Evolutionary conservation across 1,140 invertebrate genomes (phyloP).

Genomic region (Idris sp.): DNA sequence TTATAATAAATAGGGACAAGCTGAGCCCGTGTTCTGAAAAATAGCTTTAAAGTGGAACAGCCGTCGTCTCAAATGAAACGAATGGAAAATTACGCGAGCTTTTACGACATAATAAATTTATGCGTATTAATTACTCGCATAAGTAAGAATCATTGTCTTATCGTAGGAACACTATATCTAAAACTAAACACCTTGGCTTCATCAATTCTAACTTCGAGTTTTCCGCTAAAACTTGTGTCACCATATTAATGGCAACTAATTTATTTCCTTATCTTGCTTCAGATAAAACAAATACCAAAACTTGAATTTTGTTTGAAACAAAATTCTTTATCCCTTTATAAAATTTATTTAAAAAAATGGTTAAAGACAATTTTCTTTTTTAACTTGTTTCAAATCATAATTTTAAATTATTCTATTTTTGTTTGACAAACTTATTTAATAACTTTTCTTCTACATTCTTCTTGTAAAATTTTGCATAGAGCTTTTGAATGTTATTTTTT

Average conservation of each 20-base stretch:
- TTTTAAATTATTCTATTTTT: too few relatives aligned
- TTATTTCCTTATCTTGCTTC: too few relatives aligned
- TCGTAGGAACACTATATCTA: conserved; percentile 4
- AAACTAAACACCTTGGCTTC: conserved; percentile 3
- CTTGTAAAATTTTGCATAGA: too few relatives aligned
- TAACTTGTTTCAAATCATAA: too few relatives aligned
- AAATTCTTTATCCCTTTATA: too few relatives aligned
- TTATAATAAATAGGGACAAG: conserved; percentile 48
- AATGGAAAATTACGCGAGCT: conserved; percentile 42
- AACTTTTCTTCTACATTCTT: too few relatives aligned
- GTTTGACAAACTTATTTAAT: too few relatives aligned
- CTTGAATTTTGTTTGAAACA: too few relatives aligned
- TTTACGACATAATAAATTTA: conserved; percentile 39
- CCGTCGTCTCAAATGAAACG: conserved; percentile 28
- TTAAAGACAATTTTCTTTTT: too few relatives aligned
- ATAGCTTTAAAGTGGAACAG: conserved; percentile 50
- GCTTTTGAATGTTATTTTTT: too few relatives aligned
- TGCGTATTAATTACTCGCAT: conserved; percentile 39
- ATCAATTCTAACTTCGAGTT: conserved; percentile 6
- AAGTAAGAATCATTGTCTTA: conserved; percentile 48
- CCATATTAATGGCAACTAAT: conserved; percentile 3
- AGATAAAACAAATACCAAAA: too few relatives aligned
- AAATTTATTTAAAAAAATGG: too few relatives aligned
- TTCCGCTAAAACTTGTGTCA: neutral
- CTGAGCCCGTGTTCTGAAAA: conserved; percentile 40